A percentile compares a stretch with the other conserved stretches of the same genome.
These are phyloP conservation scores for Apocrypta bakeri DNA, from an alignment of 1,140 invertebrate species.

Conservation along the genomic window DNA sequence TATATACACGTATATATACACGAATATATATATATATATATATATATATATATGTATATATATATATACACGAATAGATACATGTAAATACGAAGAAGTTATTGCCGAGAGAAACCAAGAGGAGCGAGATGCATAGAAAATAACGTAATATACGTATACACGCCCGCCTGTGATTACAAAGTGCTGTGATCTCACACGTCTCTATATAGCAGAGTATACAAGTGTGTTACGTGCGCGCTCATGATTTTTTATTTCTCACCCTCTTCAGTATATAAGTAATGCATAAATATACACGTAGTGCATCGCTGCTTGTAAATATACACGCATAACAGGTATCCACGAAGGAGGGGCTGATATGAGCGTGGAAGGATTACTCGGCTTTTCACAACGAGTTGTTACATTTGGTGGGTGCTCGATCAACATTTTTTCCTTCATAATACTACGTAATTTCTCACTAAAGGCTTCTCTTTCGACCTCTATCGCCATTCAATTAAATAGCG, in stretches of 20 bases:
- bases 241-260: conserved; percentile 17
- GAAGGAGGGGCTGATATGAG: neutral
- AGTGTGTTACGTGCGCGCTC: neutral
- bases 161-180: conserved; percentile 27
- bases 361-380: neutral
- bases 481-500: too few relatives aligned
- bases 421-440: neutral
- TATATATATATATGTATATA: too few relatives aligned
- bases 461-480: neutral
- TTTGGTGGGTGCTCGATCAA: neutral
- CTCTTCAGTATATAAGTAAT: neutral
- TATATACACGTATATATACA: neutral
- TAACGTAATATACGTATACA: conserved; percentile 4
- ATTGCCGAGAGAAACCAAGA: too few relatives aligned
- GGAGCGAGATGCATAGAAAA: neutral
- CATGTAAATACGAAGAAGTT: too few relatives aligned
- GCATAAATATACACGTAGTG: neutral
- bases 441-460: too few relatives aligned
- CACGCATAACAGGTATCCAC: too few relatives aligned
- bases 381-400: neutral
- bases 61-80: too few relatives aligned
- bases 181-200: conserved; percentile 29
- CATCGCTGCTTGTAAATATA: neutral
- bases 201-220: neutral
- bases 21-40: neutral